phyloP scores from a whole-genome alignment of 2,797 vertebrate genomes.

The Hippopotamyrus pictus region DNA sequence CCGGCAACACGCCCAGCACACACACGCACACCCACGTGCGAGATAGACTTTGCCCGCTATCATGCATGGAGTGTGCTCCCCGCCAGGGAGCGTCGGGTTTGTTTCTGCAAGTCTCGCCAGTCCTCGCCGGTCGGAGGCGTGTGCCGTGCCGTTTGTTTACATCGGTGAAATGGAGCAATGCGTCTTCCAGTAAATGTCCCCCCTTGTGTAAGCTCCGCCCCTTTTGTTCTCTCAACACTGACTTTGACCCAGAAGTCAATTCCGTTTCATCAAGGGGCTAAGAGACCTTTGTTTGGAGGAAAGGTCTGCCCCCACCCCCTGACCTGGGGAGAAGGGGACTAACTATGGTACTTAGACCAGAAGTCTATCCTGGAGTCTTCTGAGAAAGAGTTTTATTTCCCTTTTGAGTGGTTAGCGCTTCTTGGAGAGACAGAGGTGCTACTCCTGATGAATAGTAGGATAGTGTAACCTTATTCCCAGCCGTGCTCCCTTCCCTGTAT shows the following conservation, averaged over 20 bases:
- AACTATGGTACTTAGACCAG: background rate
- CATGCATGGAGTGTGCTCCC: conserved; percentile 20
- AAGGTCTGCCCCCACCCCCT: background rate
- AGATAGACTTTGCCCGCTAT: conserved; percentile 16
- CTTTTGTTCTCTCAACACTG: background rate
- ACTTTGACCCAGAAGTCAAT: too few species aligned
- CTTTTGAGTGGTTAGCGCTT: background rate
- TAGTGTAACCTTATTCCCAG: background rate
- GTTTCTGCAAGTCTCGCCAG: background rate
- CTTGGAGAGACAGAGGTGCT: background rate
- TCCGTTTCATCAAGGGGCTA: too few species aligned
- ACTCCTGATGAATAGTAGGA: background rate
- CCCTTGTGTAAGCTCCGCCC: background rate
- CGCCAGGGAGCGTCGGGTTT: conserved; percentile 21
- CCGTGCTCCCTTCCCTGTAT: background rate
- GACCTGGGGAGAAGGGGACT: background rate
- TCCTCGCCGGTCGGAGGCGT: background rate
- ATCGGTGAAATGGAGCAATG: background rate
- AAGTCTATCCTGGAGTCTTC: background rate
- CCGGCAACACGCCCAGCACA: background rate
- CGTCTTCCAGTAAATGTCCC: background rate
- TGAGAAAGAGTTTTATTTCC: background rate
- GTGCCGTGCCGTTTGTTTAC: background rate
- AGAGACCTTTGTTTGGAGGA: background rate
- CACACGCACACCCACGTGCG: background rate